phyloP scores from a whole-genome alignment of 2,888 invertebrate genomes.

The Suillia variegata region DNA sequence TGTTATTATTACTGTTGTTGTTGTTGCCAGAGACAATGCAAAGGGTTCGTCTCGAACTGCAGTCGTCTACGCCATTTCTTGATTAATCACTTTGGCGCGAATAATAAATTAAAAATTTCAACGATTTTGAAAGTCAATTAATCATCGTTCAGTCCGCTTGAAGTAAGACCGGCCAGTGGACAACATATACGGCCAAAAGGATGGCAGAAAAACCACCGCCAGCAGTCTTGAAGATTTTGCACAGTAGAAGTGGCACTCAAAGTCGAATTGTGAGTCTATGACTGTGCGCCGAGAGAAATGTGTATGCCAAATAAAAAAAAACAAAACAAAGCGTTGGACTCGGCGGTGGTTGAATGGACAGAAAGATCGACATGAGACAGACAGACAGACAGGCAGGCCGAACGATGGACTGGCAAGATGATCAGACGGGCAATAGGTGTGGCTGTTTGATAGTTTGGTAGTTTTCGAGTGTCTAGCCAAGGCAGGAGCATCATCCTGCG shows the following conservation, averaged over 20 bases:
- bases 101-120: slow-evolving; percentile 62
- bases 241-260: neutral
- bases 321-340: too few relatives aligned
- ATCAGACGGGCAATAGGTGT: neutral
- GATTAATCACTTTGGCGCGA: slow-evolving; percentile 59
- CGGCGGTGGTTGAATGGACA: neutral
- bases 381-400: too few relatives aligned
- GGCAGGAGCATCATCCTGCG: neutral
- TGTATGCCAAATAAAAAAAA: too few relatives aligned
- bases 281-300: neutral
- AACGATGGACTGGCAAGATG: too few relatives aligned
- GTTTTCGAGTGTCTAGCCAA: neutral
- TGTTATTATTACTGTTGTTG: neutral
- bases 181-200: neutral
- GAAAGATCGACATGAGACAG: neutral
- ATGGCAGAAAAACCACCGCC: too few relatives aligned
- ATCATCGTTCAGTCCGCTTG: slow-evolving; percentile 42
- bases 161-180: neutral
- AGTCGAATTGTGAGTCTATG: neutral
- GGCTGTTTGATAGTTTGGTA: neutral
- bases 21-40: slow-evolving; percentile 10
- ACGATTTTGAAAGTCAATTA: slow-evolving; percentile 62
- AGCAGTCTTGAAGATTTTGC: too few relatives aligned
- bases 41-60: slow-evolving; percentile 7
- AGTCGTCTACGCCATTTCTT: slow-evolving; percentile 29